Conservation (phyloP, 2,113 vertebrate species). For the Scopus umbretta region DNA sequence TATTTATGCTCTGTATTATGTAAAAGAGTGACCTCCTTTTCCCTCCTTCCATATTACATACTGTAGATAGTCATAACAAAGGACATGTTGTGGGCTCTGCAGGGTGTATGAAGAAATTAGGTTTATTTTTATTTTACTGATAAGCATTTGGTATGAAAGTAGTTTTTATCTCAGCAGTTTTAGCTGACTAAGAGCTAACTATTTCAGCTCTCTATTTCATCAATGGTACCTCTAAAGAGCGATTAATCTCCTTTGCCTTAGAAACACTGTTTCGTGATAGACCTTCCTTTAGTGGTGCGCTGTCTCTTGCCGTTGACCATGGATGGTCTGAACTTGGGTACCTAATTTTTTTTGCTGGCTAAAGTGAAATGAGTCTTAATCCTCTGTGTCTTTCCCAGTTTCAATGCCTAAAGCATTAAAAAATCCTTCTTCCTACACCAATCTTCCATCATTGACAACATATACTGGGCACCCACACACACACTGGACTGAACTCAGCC, state of each 20-base stretch:
- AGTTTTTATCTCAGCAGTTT: neutral
- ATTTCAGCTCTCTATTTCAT: neutral
- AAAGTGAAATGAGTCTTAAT: neutral
- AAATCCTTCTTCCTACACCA: neutral
- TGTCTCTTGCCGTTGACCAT: neutral
- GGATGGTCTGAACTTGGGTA: neutral
- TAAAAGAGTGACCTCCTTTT: neutral
- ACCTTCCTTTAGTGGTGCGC: neutral
- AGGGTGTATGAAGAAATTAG: neutral
- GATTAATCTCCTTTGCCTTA: neutral
- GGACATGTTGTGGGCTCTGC: neutral
- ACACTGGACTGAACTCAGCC: neutral
- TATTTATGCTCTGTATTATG: neutral
- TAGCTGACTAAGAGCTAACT: neutral
- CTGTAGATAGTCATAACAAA: neutral
- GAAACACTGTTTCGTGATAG: neutral
- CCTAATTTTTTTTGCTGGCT: neutral
- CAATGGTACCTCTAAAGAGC: neutral
- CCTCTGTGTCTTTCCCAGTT: neutral
- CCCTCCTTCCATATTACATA: neutral
- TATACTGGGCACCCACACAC: neutral
- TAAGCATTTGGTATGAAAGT: neutral
- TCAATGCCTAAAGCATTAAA: neutral
- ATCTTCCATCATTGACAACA: neutral
- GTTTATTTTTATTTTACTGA: neutral